These are phyloP conservation scores for Bos taurus DNA, from an alignment of 2,113 vertebrate genomes.

Conservation along the genomic window DNA sequence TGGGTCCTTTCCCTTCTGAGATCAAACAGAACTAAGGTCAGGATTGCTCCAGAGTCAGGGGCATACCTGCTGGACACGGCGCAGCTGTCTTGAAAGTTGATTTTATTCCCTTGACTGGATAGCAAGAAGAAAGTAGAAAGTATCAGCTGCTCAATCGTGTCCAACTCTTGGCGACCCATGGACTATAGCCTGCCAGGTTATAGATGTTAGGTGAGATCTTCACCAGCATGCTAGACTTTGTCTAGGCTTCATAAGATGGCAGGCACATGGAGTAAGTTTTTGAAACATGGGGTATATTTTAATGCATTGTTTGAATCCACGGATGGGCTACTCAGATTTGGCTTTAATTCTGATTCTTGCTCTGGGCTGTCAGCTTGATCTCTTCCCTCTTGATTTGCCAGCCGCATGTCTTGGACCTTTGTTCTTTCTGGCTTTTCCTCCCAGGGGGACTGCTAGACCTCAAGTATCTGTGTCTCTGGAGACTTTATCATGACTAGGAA, in stretches of 20 bases:
- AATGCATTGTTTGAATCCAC: background rate
- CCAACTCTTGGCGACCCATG: background rate
- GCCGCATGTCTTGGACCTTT: background rate
- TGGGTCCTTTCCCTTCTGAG: background rate
- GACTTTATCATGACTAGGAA: background rate
- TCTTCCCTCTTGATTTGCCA: background rate
- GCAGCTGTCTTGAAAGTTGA: background rate
- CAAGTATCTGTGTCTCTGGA: background rate
- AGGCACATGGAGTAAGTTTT: background rate
- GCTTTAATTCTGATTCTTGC: background rate
- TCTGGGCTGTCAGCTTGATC: background rate
- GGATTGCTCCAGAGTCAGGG: accelerated
- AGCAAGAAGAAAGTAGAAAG: background rate
- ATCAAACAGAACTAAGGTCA: background rate
- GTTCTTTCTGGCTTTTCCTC: background rate
- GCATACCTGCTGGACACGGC: background rate
- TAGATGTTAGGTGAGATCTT: background rate
- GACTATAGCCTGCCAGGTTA: background rate
- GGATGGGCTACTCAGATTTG: background rate
- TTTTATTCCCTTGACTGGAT: background rate
- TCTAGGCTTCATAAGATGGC: background rate
- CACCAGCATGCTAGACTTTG: background rate
- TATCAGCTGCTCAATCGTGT: background rate
- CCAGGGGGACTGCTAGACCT: background rate
- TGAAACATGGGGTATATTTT: accelerated